Evolutionary conservation across 1,140 invertebrate genomes (phyloP).

Genomic region (Hypothenemus hampei): DNA sequence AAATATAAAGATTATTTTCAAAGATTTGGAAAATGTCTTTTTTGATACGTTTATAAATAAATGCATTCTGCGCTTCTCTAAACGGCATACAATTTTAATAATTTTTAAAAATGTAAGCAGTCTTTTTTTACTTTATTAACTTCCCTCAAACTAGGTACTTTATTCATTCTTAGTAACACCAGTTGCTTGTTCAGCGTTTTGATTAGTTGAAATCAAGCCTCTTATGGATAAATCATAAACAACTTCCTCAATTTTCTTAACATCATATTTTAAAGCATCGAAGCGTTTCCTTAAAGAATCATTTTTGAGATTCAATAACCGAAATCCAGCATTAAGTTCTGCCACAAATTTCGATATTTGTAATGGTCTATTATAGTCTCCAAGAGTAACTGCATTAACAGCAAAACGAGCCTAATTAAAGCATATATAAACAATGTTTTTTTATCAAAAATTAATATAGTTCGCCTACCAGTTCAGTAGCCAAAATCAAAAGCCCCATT

Average conservation of each 20-base stretch:
- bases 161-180: too few species aligned
- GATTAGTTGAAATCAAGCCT: constrained; percentile 54
- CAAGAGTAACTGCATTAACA: constrained; percentile 82
- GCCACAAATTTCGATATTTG: constrained; percentile 82
- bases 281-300: constrained; percentile 82
- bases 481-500: constrained; percentile 73
- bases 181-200: too few species aligned
- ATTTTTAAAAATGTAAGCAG: not conserved
- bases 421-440: not conserved
- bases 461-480: constrained; percentile 71
- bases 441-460: not conserved
- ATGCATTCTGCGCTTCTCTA: too few species aligned
- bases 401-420: constrained; percentile 64
- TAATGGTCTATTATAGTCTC: constrained; percentile 73
- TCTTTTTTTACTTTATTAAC: too few species aligned
- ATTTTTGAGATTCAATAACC: constrained; percentile 86
- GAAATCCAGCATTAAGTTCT: constrained; percentile 83
- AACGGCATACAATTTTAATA: not conserved
- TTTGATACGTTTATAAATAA: too few species aligned
- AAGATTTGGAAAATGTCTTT: too few species aligned
- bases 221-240: constrained; percentile 89
- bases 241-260: constrained; percentile 93
- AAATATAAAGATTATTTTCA: too few species aligned
- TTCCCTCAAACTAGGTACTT: too few species aligned
- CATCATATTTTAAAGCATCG: constrained; percentile 87